Evolutionary conservation across 2,888 invertebrate species (phyloP), one percentile per base, ranked within the genome.

Genomic region (Volucella inanis): DNA sequence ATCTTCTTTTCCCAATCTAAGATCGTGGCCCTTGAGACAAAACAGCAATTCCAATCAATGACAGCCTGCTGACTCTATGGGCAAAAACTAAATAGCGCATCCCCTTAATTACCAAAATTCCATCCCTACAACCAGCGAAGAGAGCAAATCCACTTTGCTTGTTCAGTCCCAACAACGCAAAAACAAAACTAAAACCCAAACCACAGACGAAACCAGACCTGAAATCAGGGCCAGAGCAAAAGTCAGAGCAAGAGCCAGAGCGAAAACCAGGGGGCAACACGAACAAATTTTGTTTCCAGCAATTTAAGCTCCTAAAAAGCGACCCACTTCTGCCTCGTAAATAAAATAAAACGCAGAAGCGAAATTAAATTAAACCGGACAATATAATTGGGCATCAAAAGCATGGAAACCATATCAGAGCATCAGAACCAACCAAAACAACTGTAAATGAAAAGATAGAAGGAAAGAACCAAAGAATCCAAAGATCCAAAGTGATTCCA

Each of bases 341-440:
- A 81, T 67, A 77, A 81, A 64, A 70, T 64, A 74, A 79, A 74
- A 68, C 68, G 72, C 43, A 67, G 74, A 77, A 62, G 62, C 55
- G 72, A 72, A 74, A 81, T 85, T 85, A 76, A 85, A 85, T 85
- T 85, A 85, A 81, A 72, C 62, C 68, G 75, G 76, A 85, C 85
- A 81, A 62, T 72, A 76, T 77, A 85, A 85, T 85, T 85, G 85
- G 81, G 57, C 85, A 67, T 77, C 81, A 81, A 81, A 67, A 81
- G 78, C 75, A 65, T 57, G 38, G 55, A 55, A 57, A 54, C 15
- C 68, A 64, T 14, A 54, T 45, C 43, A 43, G 15, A 68, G 49
- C 62, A 31, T 6, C 41, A 47, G 14, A 47, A 1, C 14, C 6
- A 49, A 49, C 68, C 45, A 62, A 43, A 71, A 64, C 70, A 80